A percentile compares a stretch with the other conserved stretches of the same genome.
Conservation (phyloP, 30 jellyfish, hydroid and myxozoan genomes). For the Turritopsis dohrnii region DNA sequence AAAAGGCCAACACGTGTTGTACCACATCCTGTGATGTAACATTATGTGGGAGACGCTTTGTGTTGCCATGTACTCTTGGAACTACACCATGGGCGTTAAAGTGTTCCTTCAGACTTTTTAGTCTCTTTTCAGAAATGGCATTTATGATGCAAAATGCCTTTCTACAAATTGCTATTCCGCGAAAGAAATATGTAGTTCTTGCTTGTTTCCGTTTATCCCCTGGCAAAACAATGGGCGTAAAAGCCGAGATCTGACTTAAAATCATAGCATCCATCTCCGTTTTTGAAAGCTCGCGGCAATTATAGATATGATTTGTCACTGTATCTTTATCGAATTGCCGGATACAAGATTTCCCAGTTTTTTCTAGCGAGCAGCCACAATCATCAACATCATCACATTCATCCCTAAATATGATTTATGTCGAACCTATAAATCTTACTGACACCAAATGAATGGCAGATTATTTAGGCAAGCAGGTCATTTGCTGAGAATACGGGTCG, state of each 20-base stretch:
- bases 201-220: not conserved
- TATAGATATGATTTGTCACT: not conserved
- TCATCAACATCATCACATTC: too few relatives aligned
- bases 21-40: too few relatives aligned
- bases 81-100: not conserved
- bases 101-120: not conserved
- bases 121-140: not conserved
- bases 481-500: too few relatives aligned
- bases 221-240: not conserved
- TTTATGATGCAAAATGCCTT: not conserved
- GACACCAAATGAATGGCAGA: too few relatives aligned
- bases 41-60: too few relatives aligned
- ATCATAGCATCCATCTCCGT: not conserved
- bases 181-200: not conserved
- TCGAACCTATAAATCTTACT: too few relatives aligned
- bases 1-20: too few relatives aligned
- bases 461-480: too few relatives aligned
- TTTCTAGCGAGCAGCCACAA: too few relatives aligned
- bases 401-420: too few relatives aligned
- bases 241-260: not conserved
- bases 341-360: too few relatives aligned
- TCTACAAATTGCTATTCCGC: slow-evolving; percentile 1
- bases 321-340: too few relatives aligned
- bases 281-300: not conserved
- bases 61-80: slow-evolving; percentile 18